A percentile compares a stretch with the other conserved stretches of the same genome.
phyloP scores from a whole-genome alignment of 2,888 invertebrate species.

The Pollenia griseotomentosa region DNA sequence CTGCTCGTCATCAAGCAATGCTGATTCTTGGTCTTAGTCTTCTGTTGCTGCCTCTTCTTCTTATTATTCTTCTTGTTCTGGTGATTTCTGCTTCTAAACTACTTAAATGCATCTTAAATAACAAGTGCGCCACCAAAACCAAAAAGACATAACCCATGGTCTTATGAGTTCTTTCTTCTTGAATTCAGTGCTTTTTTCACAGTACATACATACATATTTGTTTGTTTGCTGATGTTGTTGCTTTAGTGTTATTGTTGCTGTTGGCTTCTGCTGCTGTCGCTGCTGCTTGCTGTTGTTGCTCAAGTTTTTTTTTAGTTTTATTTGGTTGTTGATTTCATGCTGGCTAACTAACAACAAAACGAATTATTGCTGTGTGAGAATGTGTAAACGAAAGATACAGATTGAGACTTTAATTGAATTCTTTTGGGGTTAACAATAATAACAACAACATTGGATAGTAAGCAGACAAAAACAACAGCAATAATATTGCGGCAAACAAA shows the following conservation, averaged over 20 bases:
- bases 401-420: conserved; percentile 73
- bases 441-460: conserved; percentile 39
- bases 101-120: conserved; percentile 73
- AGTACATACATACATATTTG: not conserved
- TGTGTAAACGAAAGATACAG: conserved; percentile 71
- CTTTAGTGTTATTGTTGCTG: not conserved
- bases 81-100: conserved; percentile 66
- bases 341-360: conserved; percentile 72
- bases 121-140: conserved; percentile 70
- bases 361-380: conserved; percentile 71
- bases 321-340: conserved; percentile 72
- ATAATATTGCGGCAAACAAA: conserved; percentile 70
- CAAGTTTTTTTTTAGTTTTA: conserved; percentile 52
- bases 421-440: conserved; percentile 72
- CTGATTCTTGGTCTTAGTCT: conserved; percentile 9
- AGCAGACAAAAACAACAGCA: conserved; percentile 48
- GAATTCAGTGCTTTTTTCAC: not conserved
- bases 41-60: conserved; percentile 28
- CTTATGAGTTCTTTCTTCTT: conserved; percentile 64
- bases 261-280: conserved; percentile 17
- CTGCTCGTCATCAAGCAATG: conserved; percentile 20
- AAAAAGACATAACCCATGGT: conserved; percentile 64
- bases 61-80: conserved; percentile 28
- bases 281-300: conserved; percentile 43
- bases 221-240: conserved; percentile 10